These are phyloP conservation scores for Cynopterus sphinx DNA, from an alignment of 2,797 vertebrate species.

Conservation along the genomic window DNA sequence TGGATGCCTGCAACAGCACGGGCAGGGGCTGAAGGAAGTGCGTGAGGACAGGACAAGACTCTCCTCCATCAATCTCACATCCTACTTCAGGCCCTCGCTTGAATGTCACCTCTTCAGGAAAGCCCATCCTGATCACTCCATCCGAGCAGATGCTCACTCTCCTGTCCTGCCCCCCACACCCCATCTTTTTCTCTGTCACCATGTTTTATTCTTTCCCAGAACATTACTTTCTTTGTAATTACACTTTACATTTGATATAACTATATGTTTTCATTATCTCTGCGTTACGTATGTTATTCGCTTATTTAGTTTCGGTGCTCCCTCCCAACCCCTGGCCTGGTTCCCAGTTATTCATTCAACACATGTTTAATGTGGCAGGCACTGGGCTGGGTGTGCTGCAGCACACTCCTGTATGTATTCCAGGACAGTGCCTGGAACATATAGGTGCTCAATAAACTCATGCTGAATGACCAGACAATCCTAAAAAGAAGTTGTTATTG, in stretches of 20 bases:
- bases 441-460: background rate
- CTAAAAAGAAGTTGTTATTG: background rate
- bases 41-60: accelerated
- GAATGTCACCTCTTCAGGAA: background rate
- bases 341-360: background rate
- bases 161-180: background rate
- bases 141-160: background rate
- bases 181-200: background rate
- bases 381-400: background rate
- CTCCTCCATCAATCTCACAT: background rate
- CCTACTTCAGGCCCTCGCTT: background rate
- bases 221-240: background rate
- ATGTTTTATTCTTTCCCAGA: background rate
- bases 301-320: background rate
- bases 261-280: background rate
- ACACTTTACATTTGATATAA: background rate
- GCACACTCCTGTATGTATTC: background rate
- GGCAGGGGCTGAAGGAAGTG: background rate
- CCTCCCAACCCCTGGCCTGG: background rate
- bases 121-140: background rate
- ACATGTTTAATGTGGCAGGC: background rate
- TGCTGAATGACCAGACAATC: background rate
- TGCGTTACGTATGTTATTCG: background rate
- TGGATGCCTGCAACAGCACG: conserved; percentile 89
- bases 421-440: background rate